Conservation (phyloP, 37 sponge, comb jelly and placozoan species). For the Beroe ovata region DNA sequence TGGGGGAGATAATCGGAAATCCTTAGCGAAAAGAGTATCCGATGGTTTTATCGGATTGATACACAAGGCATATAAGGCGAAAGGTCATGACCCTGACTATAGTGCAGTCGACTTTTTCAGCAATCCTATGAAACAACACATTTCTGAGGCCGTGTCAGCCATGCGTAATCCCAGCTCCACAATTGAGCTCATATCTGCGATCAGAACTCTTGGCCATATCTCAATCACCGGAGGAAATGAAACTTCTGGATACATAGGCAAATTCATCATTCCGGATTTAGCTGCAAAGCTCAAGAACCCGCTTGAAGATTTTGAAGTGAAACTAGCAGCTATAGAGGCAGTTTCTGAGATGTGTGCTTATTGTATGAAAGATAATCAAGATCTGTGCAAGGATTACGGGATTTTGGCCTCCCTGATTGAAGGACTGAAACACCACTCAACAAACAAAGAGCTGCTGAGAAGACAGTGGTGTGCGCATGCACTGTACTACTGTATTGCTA, state of each 20-base stretch:
- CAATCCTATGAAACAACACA: slow-evolving; percentile 26
- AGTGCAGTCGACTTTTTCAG: slow-evolving; percentile 55
- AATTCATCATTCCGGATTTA: slow-evolving; percentile 52
- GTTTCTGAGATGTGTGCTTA: slow-evolving; percentile 56
- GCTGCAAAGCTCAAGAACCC: slow-evolving; percentile 18
- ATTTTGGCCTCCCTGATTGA: slow-evolving; percentile 7
- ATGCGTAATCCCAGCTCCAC: background rate
- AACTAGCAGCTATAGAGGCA: background rate
- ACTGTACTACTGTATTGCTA: slow-evolving; percentile 46
- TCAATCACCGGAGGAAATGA: slow-evolving; percentile 63
- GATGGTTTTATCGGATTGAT: slow-evolving; percentile 47
- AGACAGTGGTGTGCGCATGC: slow-evolving; percentile 59
- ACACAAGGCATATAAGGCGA: slow-evolving; percentile 13
- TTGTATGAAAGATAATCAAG: slow-evolving; percentile 65
- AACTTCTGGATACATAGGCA: slow-evolving; percentile 49
- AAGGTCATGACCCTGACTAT: slow-evolving; percentile 27
- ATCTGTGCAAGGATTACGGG: slow-evolving; percentile 23
- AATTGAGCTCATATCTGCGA: background rate
- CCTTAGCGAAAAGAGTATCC: slow-evolving; percentile 16
- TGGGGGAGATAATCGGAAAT: background rate
- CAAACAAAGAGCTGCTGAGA: slow-evolving; percentile 63
- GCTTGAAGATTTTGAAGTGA: slow-evolving; percentile 1
- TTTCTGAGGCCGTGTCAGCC: slow-evolving; percentile 19
- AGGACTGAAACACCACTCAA: slow-evolving; percentile 17
- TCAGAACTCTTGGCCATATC: slow-evolving; percentile 43